Evolutionary conservation across 35 echinoderm and acorn worm species (phyloP).

Genomic region (Stichopus chloronotus): DNA sequence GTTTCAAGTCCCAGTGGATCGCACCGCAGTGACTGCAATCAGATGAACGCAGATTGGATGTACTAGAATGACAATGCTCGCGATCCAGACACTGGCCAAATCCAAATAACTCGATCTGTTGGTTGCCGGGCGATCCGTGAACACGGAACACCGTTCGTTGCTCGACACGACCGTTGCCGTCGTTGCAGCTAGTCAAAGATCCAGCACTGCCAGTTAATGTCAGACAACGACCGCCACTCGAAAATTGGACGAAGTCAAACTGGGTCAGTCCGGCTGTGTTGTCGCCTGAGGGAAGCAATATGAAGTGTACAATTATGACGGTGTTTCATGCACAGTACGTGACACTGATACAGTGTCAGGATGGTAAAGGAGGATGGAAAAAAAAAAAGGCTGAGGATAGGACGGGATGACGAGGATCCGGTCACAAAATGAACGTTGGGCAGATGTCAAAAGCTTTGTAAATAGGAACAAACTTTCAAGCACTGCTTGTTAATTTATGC

Average conservation of each 20-base stretch:
- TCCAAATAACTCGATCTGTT: constrained; percentile 18
- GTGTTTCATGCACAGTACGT: no score
- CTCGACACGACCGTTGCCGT: not conserved
- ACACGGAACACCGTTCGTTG: not conserved
- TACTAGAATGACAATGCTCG: constrained; percentile 28
- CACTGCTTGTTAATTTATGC: no score
- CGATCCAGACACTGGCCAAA: constrained; percentile 30
- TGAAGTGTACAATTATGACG: not conserved
- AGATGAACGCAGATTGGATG: constrained; percentile 28
- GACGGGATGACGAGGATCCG: no score
- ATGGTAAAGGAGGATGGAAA: no score
- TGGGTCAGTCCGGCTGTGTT: not conserved
- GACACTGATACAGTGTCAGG: no score
- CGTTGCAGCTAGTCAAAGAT: not conserved
- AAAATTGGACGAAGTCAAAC: constrained; percentile 13
- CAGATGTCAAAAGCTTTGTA: no score
- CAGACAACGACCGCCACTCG: not conserved
- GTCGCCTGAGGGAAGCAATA: not conserved
- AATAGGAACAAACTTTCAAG: no score
- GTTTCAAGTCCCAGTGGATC: constrained; percentile 21
- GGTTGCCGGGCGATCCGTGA: constrained; percentile 9
- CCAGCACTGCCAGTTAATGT: not conserved
- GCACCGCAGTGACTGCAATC: constrained; percentile 49
- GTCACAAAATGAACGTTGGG: no score
- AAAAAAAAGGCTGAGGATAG: no score